These are phyloP conservation scores for Hirtodrosophila histrioides DNA, from an alignment of 2,888 invertebrate genomes.

Conservation along the genomic window DNA sequence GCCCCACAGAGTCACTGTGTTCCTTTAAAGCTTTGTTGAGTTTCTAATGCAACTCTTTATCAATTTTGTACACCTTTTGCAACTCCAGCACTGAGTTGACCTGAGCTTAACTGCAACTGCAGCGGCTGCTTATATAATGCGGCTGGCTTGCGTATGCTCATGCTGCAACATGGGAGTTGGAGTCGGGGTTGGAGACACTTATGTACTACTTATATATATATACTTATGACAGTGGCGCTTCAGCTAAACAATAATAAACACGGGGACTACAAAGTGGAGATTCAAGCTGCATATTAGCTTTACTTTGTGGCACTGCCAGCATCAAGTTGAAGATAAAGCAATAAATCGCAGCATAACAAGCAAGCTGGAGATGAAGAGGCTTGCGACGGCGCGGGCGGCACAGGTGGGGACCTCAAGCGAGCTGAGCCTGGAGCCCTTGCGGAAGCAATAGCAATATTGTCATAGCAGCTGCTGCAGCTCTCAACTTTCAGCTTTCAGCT, in stretches of 20 bases:
- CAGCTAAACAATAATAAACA: slow-evolving; percentile 26
- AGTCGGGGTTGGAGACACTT: neutral
- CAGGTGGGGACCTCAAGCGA: slow-evolving; percentile 11
- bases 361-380: slow-evolving; percentile 9
- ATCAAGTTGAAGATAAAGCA: slow-evolving; percentile 54
- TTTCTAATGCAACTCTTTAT: too few species aligned
- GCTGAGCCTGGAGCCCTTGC: slow-evolving; percentile 16
- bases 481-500: slow-evolving; percentile 10
- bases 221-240: slow-evolving; percentile 26
- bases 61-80: too few species aligned
- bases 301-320: slow-evolving; percentile 26
- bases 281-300: slow-evolving; percentile 48
- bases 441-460: slow-evolving; percentile 27
- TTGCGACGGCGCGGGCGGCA: neutral
- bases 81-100: too few species aligned
- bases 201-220: slow-evolving; percentile 1
- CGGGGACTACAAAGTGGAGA: slow-evolving; percentile 14
- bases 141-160: slow-evolving; percentile 6
- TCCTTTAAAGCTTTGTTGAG: too few species aligned
- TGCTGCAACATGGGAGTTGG: slow-evolving; percentile 3
- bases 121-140: slow-evolving; percentile 34
- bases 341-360: slow-evolving; percentile 30
- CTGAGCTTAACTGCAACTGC: slow-evolving; percentile 6
- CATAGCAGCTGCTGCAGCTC: slow-evolving; percentile 21
- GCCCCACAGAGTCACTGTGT: too few species aligned